Evolutionary conservation across 2,888 invertebrate species (phyloP).

Genomic region (Drosophila pegasa): DNA sequence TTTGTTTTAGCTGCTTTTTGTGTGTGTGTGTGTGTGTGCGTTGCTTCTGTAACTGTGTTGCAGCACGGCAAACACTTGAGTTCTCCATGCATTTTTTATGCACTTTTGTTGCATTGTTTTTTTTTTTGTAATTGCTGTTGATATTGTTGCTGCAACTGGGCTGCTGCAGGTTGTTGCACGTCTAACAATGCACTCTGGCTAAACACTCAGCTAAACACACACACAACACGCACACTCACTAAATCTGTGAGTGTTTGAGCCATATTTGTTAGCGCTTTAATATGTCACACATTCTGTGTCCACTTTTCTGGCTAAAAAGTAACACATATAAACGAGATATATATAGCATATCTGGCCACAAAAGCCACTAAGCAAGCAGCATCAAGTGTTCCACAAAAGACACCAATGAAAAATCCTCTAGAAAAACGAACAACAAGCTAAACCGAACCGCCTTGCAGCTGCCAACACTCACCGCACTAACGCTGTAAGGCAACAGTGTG

Average conservation of each 20-base stretch:
- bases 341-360: constrained; percentile 20
- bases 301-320: constrained; percentile 63
- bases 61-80: constrained; percentile 62
- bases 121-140: constrained; percentile 62
- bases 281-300: constrained; percentile 44
- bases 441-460: constrained; percentile 34
- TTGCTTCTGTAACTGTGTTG: constrained; percentile 32
- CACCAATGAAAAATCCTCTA: constrained; percentile 41
- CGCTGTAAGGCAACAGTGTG: constrained; percentile 67
- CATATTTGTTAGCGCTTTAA: constrained; percentile 38
- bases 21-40: no score
- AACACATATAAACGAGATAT: constrained; percentile 44
- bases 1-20: constrained; percentile 20
- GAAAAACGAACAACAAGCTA: constrained; percentile 31
- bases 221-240: constrained; percentile 5
- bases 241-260: constrained; percentile 9
- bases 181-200: constrained; percentile 73
- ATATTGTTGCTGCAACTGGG: constrained; percentile 41
- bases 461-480: constrained; percentile 37
- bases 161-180: constrained; percentile 71
- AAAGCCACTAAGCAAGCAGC: constrained; percentile 51
- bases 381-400: constrained; percentile 34
- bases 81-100: constrained; percentile 70
- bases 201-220: constrained; percentile 43
- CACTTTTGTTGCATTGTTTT: constrained; percentile 39